A percentile compares a stretch with the other conserved stretches of the same genome.
Evolutionary conservation across 2,113 vertebrate species (phyloP).

Genomic region (Sander lucioperca): DNA sequence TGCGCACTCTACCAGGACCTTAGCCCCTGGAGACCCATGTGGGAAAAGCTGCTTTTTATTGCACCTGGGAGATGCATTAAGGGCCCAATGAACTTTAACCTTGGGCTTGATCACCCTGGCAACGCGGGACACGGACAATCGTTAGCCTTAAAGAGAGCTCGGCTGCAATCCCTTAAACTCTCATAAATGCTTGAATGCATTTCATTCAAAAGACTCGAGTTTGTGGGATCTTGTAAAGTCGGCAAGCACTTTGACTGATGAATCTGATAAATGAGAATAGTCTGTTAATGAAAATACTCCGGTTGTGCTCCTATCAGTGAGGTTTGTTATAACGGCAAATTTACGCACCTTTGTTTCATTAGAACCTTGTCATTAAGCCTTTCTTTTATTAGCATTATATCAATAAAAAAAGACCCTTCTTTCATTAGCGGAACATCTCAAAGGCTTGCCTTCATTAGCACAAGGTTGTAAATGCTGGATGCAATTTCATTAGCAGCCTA

Average conservation of each 20-base stretch:
- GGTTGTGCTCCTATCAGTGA: conserved; percentile 8
- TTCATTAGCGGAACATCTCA: conserved; percentile 69
- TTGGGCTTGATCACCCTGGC: conserved; percentile 76
- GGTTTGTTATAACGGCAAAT: conserved; percentile 41
- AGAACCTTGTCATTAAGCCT: conserved; percentile 69
- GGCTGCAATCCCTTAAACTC: conserved; percentile 47
- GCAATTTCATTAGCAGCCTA: conserved; percentile 68
- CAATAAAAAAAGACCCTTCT: conserved; percentile 41
- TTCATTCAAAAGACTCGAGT: conserved; percentile 47
- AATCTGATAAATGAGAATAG: conserved; percentile 32
- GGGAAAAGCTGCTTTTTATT: conserved; percentile 70
- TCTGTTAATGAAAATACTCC: conserved; percentile 33
- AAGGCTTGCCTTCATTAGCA: conserved; percentile 73
- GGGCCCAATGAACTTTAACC: conserved; percentile 79
- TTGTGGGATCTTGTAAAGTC: conserved; percentile 62
- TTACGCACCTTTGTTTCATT: conserved; percentile 72
- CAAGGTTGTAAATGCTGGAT: conserved; percentile 64
- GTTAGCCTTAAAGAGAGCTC: conserved; percentile 47
- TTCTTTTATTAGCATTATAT: conserved; percentile 65
- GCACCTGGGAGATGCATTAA: conserved; percentile 74
- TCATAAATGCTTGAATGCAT: conserved; percentile 67
- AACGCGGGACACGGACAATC: conserved; percentile 60
- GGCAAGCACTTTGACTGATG: conserved; percentile 15
- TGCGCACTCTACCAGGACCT: conserved; percentile 39
- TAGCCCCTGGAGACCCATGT: conserved; percentile 54